Evolutionary conservation across 1,140 invertebrate species (phyloP), one percentile per base, ranked within the genome.

Genomic region (Lasioglossum baleicum): DNA sequence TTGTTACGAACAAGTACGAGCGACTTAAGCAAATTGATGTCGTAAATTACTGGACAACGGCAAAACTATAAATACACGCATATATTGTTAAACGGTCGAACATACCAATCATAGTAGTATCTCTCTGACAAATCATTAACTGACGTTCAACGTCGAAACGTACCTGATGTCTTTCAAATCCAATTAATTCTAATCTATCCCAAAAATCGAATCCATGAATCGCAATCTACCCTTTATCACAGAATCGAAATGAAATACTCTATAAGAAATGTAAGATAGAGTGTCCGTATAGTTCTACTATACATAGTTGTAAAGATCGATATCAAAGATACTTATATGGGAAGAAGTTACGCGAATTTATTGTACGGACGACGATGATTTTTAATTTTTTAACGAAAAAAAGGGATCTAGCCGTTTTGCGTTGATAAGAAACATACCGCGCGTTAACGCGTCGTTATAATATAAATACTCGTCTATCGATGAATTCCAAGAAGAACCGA

Each of bases 131-230:
- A 84, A 81, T 81, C 79, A 56, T 48, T 65, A 80, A 78, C 58
- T 84, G 83, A 75, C 84, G 80, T 82, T 69, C 26, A 51, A 58
- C 83, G 75, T 86, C 75, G 73, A 86, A 77, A 75, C 56, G 83
- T 86, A 86, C 84, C 83, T 86, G 84, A 86, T 85, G 80, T 86
- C 84, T 86, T 86, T 86, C 83, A 86, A 83, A 69, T 68, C 64
- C 75, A 85, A 72, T 48, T 82, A 82, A 74, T 75, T 81, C 22
- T 69, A 68, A 65, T 68, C 42, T 31, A 44, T 15, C 35, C 42
- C n/a, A 20, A 31, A 63, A 51, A 68, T 58, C 58, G 73, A 51
- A 80, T 60, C 17, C 51, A 44, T 51, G 51, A 75, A 70, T 58
- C 77, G 56, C 48, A 11, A 48, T 63, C 42, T 69, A 53, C 60